phyloP scores from a whole-genome alignment of 35 echinoderm and acorn worm genomes.

The Hemicentrotus pulcherrimus region DNA sequence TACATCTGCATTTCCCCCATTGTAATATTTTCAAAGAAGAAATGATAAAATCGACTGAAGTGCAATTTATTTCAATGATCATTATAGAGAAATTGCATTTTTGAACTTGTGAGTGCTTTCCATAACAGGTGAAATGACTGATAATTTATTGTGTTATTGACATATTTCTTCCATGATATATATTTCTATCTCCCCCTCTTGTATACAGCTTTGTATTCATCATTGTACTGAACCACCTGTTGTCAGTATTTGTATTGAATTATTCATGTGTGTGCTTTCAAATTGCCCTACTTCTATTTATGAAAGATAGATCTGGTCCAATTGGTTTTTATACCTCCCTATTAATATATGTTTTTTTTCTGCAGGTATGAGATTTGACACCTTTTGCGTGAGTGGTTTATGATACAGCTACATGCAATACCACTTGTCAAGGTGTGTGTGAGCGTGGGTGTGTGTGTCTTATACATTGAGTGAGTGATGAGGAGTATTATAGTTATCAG shows the following conservation, averaged over 20 bases:
- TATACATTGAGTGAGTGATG: neutral
- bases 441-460: neutral
- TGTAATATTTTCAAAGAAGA: neutral
- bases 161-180: neutral
- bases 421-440: neutral
- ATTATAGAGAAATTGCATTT: neutral
- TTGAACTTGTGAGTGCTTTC: neutral
- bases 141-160: neutral
- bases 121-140: neutral
- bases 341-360: neutral
- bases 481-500: no score
- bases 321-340: neutral
- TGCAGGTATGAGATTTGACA: neutral
- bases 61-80: neutral
- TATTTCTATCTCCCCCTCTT: neutral
- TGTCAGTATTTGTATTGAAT: slow-evolving; percentile 1
- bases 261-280: neutral
- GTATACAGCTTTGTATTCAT: neutral
- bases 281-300: neutral
- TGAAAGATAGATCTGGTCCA: neutral
- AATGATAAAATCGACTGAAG: neutral
- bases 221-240: neutral
- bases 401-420: neutral
- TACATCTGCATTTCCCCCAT: neutral
- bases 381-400: neutral